Percentiles rank a stretch among this genome's conserved stretches.
These are phyloP conservation scores for Caenorhabditis imperialis DNA, from an alignment of 2,888 invertebrate species.

Conservation along the genomic window DNA sequence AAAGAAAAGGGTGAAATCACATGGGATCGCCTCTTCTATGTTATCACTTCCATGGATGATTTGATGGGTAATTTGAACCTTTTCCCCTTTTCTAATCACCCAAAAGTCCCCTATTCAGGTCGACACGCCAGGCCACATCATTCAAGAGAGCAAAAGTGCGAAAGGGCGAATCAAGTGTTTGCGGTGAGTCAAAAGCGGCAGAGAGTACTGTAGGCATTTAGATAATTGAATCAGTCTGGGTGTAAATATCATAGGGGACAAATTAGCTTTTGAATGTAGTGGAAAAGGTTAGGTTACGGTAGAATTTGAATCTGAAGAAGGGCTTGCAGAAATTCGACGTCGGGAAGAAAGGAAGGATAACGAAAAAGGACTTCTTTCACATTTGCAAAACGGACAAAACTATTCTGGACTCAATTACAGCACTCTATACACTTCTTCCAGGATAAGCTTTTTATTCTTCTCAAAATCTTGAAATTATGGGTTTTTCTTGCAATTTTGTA, in stretches of 20 bases:
- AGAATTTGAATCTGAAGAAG: too few relatives aligned
- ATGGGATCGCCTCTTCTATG: slow-evolving; percentile 72
- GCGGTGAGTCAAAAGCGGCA: slow-evolving; percentile 44
- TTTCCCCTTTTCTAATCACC: background rate
- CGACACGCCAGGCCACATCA: slow-evolving; percentile 61
- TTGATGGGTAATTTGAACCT: slow-evolving; percentile 62
- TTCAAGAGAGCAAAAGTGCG: slow-evolving; percentile 64
- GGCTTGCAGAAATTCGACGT: slow-evolving; percentile 72
- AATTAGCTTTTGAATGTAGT: background rate
- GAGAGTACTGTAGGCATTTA: background rate
- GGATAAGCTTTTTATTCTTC: slow-evolving; percentile 39
- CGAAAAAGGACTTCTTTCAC: slow-evolving; percentile 69
- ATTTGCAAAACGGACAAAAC: slow-evolving; percentile 68
- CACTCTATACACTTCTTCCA: slow-evolving; percentile 68
- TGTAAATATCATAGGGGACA: too few relatives aligned
- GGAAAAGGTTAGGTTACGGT: too few relatives aligned
- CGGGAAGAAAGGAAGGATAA: slow-evolving; percentile 65
- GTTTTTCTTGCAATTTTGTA: too few relatives aligned
- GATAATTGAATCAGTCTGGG: too few relatives aligned
- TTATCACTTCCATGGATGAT: slow-evolving; percentile 74
- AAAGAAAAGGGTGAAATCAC: slow-evolving; percentile 68
- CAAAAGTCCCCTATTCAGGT: slow-evolving; percentile 46
- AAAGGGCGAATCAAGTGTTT: slow-evolving; percentile 63
- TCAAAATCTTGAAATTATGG: slow-evolving; percentile 4
- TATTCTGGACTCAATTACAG: slow-evolving; percentile 68